phyloP scores from a whole-genome alignment of 2,888 invertebrate genomes.

The Saturnia japonica region DNA sequence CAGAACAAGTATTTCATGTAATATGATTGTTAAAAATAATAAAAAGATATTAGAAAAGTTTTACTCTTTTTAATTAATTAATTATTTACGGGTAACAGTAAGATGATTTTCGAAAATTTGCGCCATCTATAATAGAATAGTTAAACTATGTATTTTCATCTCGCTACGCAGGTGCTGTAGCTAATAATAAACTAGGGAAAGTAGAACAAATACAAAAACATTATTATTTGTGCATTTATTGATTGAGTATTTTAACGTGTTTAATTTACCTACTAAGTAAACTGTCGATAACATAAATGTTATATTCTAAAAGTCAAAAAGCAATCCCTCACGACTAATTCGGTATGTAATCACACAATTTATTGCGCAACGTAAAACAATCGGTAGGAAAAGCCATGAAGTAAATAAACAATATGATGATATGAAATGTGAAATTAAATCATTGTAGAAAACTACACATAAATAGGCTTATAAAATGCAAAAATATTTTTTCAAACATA shows the following conservation, averaged over 20 bases:
- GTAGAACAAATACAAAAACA: too few relatives aligned
- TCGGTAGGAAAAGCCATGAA: too few relatives aligned
- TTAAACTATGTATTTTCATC: conserved; percentile 8
- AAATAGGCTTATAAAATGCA: too few relatives aligned
- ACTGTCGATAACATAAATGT: background rate
- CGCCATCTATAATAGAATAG: conserved; percentile 25
- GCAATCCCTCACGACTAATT: background rate
- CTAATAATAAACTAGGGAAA: background rate
- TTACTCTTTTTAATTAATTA: background rate
- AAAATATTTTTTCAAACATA: too few relatives aligned
- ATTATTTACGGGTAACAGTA: background rate
- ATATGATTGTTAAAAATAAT: too few relatives aligned
- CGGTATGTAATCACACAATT: background rate
- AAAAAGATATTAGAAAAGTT: too few relatives aligned
- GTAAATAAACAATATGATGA: conserved; percentile 17
- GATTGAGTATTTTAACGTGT: too few relatives aligned
- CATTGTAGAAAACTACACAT: background rate
- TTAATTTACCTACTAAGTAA: too few relatives aligned
- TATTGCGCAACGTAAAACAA: conserved; percentile 7
- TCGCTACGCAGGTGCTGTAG: background rate
- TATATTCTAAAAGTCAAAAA: background rate
- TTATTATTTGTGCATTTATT: too few relatives aligned
- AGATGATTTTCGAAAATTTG: background rate
- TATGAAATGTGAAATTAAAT: conserved; percentile 11
- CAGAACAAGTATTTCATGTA: too few relatives aligned